Conservation (phyloP, 2,113 vertebrate genomes). For the Chaetodon auriga region DNA sequence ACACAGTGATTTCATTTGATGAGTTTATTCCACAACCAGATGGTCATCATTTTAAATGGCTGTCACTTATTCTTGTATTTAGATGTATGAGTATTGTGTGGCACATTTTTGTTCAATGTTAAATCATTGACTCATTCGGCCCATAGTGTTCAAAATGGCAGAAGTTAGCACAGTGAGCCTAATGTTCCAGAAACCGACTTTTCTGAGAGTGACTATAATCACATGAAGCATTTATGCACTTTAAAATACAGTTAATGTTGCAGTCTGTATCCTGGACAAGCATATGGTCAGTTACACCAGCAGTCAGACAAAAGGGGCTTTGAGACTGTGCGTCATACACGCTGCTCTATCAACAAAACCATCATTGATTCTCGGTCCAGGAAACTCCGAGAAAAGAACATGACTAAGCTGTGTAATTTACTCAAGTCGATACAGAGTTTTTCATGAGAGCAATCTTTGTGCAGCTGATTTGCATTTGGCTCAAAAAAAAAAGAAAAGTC, state of each 20-base stretch:
- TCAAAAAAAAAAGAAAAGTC: constrained; percentile 15
- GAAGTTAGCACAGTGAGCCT: not conserved
- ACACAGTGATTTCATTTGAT: not conserved
- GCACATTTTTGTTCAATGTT: not conserved
- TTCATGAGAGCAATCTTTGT: constrained; percentile 40
- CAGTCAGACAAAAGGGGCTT: constrained; percentile 13
- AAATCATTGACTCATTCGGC: not conserved
- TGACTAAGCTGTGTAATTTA: constrained; percentile 25
- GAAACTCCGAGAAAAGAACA: constrained; percentile 28
- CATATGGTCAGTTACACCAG: not conserved
- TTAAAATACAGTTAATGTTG: constrained; percentile 5
- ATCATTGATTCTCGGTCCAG: constrained; percentile 34
- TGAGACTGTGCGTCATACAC: constrained; percentile 22
- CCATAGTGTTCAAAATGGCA: not conserved
- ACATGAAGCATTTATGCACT: not conserved
- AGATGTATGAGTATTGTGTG: too few species aligned
- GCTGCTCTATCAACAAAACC: constrained; percentile 20
- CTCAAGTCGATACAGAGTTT: not conserved
- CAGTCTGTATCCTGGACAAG: not conserved
- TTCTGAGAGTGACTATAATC: not conserved
- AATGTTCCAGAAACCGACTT: not conserved
- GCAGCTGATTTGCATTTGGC: constrained; percentile 22
- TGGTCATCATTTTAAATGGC: not conserved
- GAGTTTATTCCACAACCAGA: not conserved
- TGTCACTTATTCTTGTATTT: too few species aligned